Evolutionary conservation across 2,888 invertebrate species (phyloP), one percentile per base, ranked within the genome.

Genomic region (Himalopsyche anomala): DNA sequence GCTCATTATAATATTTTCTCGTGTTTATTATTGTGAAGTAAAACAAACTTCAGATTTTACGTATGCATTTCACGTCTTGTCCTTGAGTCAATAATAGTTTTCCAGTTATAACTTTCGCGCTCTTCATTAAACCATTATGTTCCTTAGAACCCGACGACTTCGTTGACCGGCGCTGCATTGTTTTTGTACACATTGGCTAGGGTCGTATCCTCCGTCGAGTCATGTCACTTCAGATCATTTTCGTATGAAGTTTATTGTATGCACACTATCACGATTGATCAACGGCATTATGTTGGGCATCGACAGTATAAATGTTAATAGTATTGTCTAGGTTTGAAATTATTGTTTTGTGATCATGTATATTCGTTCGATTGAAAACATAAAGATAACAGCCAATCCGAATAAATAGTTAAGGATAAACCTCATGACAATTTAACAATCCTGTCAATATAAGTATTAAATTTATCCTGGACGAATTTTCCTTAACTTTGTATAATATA

Each of bases 61-160:
- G 36, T 36, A 74, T 74, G 82, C 62, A 38, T 36, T 82, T 79
- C 51, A 55, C 55, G 85, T 51, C 17, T 36, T 74, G 85, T 85
- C 85, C 85, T 85, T 85, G 85, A 85, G 85, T 85, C 85, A 85
- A 85, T 85, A 85, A 85, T 85, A 85, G 85, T 85, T 45, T 74
- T 79, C 82, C 82, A 62, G 69, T 85, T 85, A 69, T 85, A 85
- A 84, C 84, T 84, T 74, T 74, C 74, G 74, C 74, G 74, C 74
- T 74, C 38, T 74, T 74, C 38, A 38, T 74, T 36, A 74, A 36
- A 74, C 74, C 74, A 74, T 74, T 74, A 28, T 74, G 74, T 12
- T 74, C 74, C 38, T 74, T 74, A 36, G 28, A 74, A 74, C 74
- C 74, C 74, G 62, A 38, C 74, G 74, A 36, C 74, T 28, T 19